Evolutionary conservation across 2,113 vertebrate genomes (phyloP).

Genomic region (Rhea americana): DNA sequence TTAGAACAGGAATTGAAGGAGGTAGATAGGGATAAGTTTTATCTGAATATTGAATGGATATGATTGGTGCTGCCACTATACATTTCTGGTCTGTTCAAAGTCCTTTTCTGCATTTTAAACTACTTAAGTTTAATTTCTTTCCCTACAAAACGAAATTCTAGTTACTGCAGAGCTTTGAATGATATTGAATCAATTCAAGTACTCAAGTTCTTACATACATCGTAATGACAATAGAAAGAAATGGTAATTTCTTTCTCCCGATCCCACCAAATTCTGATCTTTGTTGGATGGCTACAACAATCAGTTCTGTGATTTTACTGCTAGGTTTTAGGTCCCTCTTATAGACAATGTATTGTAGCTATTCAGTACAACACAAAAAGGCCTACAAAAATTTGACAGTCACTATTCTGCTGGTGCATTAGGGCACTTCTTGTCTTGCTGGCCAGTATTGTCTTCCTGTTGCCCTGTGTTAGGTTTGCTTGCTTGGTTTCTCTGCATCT

Average conservation of each 20-base stretch:
- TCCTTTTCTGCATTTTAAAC: neutral
- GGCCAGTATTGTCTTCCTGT: neutral
- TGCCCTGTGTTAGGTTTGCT: neutral
- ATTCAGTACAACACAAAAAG: neutral
- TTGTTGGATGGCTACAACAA: neutral
- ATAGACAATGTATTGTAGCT: neutral
- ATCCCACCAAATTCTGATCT: conserved; percentile 20
- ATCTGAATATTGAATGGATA: neutral
- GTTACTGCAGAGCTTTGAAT: neutral
- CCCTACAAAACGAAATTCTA: neutral
- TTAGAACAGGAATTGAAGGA: neutral
- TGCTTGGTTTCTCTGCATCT: neutral
- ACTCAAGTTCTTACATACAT: neutral
- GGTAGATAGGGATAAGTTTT: neutral
- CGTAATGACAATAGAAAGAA: neutral
- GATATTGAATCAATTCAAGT: conserved; percentile 26
- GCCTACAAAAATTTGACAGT: neutral
- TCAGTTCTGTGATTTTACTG: neutral
- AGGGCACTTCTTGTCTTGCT: neutral
- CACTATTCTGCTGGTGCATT: neutral
- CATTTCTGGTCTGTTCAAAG: neutral
- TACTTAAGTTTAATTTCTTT: conserved; percentile 21
- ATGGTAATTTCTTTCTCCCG: conserved; percentile 12
- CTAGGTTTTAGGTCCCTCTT: neutral
- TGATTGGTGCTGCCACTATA: neutral